Evolutionary conservation across 2,113 vertebrate genomes (phyloP), one percentile per base, ranked within the genome.

Genomic region (Xyrauchen texanus): DNA sequence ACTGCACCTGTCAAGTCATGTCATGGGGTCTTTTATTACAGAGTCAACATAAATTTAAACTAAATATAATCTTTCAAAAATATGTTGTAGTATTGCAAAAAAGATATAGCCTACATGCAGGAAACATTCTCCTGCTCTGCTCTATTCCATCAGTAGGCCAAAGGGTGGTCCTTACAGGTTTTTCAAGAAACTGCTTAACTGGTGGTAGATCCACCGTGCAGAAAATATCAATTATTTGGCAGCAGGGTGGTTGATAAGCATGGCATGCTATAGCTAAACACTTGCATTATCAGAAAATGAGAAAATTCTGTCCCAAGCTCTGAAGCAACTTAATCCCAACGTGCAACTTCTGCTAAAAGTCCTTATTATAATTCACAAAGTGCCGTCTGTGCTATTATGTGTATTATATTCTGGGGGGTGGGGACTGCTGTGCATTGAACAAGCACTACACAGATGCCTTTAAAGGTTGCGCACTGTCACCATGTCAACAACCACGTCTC

Each of bases 211-310:
- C 5, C 60, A 46, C 8, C 4, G 7, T 46, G 62, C 16, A 55
- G 42, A 46, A 15, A 44, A 16, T 12, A 52, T 72, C n/a, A 46
- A 72, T 72, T 64, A 61, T 55, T 72, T 12, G 57, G 49, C 68
- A 79, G 57, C 47, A 21, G n/a, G 58, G 7, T 45, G 15, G 7
- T 72, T 55, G 16, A 11, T 16, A 69, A 62, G 60, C 11, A 44
- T 61, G 55, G 12, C 46, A 16, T n/a, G n/a, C n/a, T n/a, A 62
- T 15, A 13, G 66, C 7, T 51, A 78, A 71, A 71, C 21, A 8
- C 8, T 21, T 45, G 74, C 7, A 44, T 52, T 71, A 61, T 73
- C 57, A 46, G 53, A 47, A 73, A 60, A 73, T 73, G 9, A 61
- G 44, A 61, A 73, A 61, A 16, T 60, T 21, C 62, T 13, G 21